Evolutionary conservation across 2,797 vertebrate genomes (phyloP), one percentile per base, ranked within the genome.

Genomic region (Amblyopsis hoosieri): DNA sequence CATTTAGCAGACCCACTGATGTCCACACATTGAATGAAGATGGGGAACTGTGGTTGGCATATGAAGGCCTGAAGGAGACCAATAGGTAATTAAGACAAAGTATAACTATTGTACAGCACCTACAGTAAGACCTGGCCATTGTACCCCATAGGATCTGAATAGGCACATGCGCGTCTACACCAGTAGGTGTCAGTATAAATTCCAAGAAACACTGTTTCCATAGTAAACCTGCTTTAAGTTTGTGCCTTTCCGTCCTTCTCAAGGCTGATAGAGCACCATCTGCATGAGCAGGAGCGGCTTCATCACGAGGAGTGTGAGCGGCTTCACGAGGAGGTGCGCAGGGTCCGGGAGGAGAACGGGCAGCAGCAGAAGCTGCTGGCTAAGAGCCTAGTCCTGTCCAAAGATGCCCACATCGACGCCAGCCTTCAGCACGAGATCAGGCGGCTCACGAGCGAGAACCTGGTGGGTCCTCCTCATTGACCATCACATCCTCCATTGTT

Each of bases 11-110:
- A 59, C 85, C 88, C 33, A 55, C 82, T 52, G 92, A 96, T 69
- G 91, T 97, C 19, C 94, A 94, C 3, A 96, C 96, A 66, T 92
- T 99, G 87, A 98, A 98, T 83, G 97, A 99, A 82, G 95, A 95
- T 81, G 96, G 96, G 71, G 98, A 99, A 87, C 93, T 99, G 71
- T 97, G 96, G 78, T 92, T 98, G 85, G 97, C 95, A 0, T 99
- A 98, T 67, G 94, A 97, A 79, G 96, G 97, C 15, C 84, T 99
- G 72, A 99, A 99, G 79, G 97, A 99, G 89, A 96, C 95, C 13
- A 99, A 98, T 78, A 96, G 94, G 97, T 99, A 90, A 69, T 12
- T 29, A 29, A 29, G 7, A 54, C 45, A 31, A 62, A 9, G 45
- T 31, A n/a, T 14, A 1, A 3, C 13, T 57, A 59, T 45, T 54